Base-by-base conservation (phyloP, 1,140 invertebrate species). In the Brachionus asplanchnoidis region DNA sequence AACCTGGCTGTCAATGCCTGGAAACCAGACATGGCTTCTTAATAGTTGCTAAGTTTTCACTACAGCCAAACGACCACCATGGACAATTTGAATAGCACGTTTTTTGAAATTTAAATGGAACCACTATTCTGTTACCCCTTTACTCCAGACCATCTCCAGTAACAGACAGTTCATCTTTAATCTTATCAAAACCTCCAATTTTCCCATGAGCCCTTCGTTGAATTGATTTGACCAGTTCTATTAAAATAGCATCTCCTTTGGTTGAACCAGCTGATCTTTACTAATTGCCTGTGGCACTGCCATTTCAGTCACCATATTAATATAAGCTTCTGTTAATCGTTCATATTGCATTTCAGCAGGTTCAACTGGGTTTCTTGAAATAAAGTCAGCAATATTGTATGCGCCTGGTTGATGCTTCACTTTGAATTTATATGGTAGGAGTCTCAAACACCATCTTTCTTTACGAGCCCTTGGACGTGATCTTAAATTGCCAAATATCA, bases 41-140 rank as follows among this genome's bases (percentile, higher is more conserved):
- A 87, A 46, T 73, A 86, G 75, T 36, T 85, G 73, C 84, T 86
- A 86, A 12, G 86, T 86, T 85, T 85, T 85, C 23, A 79, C 75
- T 65, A 86, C 86, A 17, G 84, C 86, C 40, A 86, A 73, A 79
- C 85, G 85, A 60, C 85, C 85, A 53, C 80, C 80, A 42, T 86
- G 80, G 14, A 80, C 86, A 42, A 84, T 56, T 85, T 83, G 85
- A 50, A 86, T 85, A 8, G 77, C 66, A 40, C 44, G 75, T 23
- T 60, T 82, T n/a, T 23, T 85, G 84, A 11, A 86, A 77, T 46
- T 36, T 85, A 14, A 65, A 32, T 75, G 85, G 86, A 11, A 87
- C 73, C 7, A 87, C 80, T 50, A 87, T 85, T 44, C 77, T 78
- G 26, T 60, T 83, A 9, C 42, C 23, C 85, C 80, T 36, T 12